phyloP scores from a whole-genome alignment of 2,113 vertebrate genomes.

The Tauraco erythrolophus region DNA sequence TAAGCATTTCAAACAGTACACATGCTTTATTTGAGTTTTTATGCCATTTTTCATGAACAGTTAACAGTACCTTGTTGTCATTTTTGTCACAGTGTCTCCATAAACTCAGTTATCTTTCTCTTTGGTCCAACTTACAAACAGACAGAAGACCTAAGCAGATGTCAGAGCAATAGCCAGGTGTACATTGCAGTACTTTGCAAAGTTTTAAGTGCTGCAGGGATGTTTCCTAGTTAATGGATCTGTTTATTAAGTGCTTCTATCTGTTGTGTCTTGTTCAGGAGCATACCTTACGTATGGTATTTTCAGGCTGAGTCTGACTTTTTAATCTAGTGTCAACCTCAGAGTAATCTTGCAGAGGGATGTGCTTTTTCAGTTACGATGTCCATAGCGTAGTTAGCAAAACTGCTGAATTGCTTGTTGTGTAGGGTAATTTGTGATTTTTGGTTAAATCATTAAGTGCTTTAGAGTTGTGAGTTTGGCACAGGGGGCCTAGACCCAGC shows the following conservation, averaged over 20 bases:
- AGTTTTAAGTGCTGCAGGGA: constrained; percentile 34
- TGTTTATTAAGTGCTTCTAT: constrained; percentile 19
- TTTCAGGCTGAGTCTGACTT: neutral
- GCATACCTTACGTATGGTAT: neutral
- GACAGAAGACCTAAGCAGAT: constrained; percentile 48
- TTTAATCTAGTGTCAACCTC: neutral
- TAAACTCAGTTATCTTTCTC: constrained; percentile 43
- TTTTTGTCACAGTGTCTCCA: constrained; percentile 41
- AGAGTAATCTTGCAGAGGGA: neutral
- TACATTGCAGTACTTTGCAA: neutral
- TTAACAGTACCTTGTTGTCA: constrained; percentile 22
- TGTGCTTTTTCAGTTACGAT: neutral
- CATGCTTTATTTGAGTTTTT: constrained; percentile 40
- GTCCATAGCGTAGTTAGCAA: neutral
- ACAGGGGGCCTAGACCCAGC: neutral
- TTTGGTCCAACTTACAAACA: constrained; percentile 34
- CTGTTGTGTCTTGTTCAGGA: neutral
- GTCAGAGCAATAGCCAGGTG: constrained; percentile 59
- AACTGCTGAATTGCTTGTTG: neutral
- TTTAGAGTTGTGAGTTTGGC: neutral
- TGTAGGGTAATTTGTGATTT: neutral
- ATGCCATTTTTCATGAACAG: neutral
- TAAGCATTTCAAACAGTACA: neutral
- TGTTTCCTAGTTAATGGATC: constrained; percentile 13
- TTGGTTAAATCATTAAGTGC: neutral